Evolutionary conservation across 2,113 vertebrate species (phyloP).

Genomic region (Gymnogyps californianus): DNA sequence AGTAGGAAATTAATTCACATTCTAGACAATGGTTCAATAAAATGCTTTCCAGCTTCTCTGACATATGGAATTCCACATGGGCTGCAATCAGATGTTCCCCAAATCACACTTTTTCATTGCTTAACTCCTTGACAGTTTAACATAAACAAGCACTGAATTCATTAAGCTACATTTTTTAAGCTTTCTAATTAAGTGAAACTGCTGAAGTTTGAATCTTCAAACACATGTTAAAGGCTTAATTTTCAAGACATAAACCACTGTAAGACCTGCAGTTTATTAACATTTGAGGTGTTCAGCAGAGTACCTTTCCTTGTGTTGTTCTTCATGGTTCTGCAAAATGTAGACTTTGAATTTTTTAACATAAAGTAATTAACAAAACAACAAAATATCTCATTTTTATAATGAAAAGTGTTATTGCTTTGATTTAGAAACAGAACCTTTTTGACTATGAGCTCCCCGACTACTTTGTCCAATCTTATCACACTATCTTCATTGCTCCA

Average conservation of each 20-base stretch:
- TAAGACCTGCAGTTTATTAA: constrained; percentile 1
- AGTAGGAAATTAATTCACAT: constrained; percentile 69
- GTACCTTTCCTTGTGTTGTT: not conserved
- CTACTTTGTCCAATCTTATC: not conserved
- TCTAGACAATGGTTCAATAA: constrained; percentile 65
- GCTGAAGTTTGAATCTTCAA: constrained; percentile 54
- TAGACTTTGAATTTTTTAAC: not conserved
- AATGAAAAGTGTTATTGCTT: not conserved
- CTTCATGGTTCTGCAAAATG: not conserved
- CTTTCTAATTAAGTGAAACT: constrained; percentile 70
- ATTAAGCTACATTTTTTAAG: constrained; percentile 70
- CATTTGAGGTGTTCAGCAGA: not conserved
- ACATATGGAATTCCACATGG: constrained; percentile 64
- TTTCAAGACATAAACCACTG: constrained; percentile 36
- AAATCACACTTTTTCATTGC: constrained; percentile 70
- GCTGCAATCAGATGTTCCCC: constrained; percentile 72
- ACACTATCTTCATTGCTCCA: not conserved
- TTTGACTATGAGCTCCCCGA: not conserved
- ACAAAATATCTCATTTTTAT: not conserved
- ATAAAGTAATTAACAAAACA: not conserved
- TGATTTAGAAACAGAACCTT: not conserved
- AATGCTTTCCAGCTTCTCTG: constrained; percentile 59
- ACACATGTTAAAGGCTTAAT: constrained; percentile 37
- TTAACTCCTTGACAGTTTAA: constrained; percentile 71
- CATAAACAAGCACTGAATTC: constrained; percentile 78